These are phyloP conservation scores for Argyrosomus regius DNA, from an alignment of 2,797 vertebrate genomes.

Conservation along the genomic window DNA sequence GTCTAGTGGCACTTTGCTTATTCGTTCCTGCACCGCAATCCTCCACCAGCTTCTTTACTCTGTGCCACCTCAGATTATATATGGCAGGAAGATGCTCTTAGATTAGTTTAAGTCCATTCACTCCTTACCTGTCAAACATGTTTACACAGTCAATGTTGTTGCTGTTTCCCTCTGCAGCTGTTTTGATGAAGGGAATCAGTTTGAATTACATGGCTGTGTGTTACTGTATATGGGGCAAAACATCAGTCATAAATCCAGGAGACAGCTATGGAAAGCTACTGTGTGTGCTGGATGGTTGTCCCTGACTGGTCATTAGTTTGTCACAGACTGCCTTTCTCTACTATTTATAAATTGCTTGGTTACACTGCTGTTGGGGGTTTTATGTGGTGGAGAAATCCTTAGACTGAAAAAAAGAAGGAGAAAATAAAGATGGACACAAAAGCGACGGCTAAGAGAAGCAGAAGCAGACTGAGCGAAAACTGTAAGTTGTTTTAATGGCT, in stretches of 20 bases:
- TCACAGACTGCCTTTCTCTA: not conserved
- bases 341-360: not conserved
- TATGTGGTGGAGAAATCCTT: not conserved
- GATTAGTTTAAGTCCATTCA: conserved; percentile 51
- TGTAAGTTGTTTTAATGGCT: conserved; percentile 31
- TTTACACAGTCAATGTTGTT: conserved; percentile 41
- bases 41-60: conserved; percentile 37
- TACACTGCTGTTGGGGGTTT: not conserved
- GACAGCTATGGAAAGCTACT: conserved; percentile 57
- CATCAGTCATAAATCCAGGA: conserved; percentile 53
- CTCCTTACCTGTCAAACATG: conserved; percentile 41
- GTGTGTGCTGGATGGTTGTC: conserved; percentile 12
- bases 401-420: not conserved
- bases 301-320: conserved; percentile 10
- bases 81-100: conserved; percentile 32
- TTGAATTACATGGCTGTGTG: conserved; percentile 61
- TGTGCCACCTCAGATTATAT: conserved; percentile 42
- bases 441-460: not conserved
- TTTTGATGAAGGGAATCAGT: conserved; percentile 55
- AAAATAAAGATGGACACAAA: not conserved
- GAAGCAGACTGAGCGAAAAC: not conserved
- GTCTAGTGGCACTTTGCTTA: conserved; percentile 53
- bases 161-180: conserved; percentile 38
- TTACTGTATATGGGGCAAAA: conserved; percentile 42
- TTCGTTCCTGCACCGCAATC: conserved; percentile 46